Base-by-base conservation (phyloP, 2,113 vertebrate species). In the Leuciscus idus region DNA sequence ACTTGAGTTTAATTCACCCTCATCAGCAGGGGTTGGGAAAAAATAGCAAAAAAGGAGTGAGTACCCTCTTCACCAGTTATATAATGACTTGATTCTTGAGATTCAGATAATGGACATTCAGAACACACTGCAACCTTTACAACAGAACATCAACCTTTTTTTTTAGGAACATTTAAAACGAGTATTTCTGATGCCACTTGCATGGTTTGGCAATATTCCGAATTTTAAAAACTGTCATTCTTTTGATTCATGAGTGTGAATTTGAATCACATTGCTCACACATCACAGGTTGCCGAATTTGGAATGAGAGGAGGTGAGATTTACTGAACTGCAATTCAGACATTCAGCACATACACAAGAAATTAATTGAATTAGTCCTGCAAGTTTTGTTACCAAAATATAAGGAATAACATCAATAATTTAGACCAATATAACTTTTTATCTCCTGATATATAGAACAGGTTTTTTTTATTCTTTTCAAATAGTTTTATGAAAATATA, bases 91-190 rank as follows among this genome's bases (percentile, higher is more conserved):
- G 11, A 50, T 75, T 50, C 74, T 52, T 64, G 12, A 64, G 23
- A 64, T 28, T 62, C 36, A 80, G 21, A 62, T 62, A 81, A 62
- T 81, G 76, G 78, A 13, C 36, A 9, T 62, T 81, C n/a, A 46
- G 57, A 74, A 48, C 78, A 76, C 73, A 76, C 26, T 28, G 74
- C 46, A 39, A 10, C 43, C 23, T n/a, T 48, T 39, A 46, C 36
- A 57, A 33, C 50, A 59, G 10, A 28, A 79, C 52, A 59, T 59
- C 10, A 78, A 11, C 50, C 8, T 33, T 43, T 43, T 43, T 39
- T 43, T 43, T 8, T 2, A 43, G 7, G 7, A 43, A 8, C 39
- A 43, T 43, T 28, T 36, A 12, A 36, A 55, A 33, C 12, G 1
- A 9, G 10, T 70, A 10, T 70, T 39, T 21, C 30, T 36, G 10